Conservation (phyloP, 2,888 invertebrate species). For the Drosophila lacicola region DNA sequence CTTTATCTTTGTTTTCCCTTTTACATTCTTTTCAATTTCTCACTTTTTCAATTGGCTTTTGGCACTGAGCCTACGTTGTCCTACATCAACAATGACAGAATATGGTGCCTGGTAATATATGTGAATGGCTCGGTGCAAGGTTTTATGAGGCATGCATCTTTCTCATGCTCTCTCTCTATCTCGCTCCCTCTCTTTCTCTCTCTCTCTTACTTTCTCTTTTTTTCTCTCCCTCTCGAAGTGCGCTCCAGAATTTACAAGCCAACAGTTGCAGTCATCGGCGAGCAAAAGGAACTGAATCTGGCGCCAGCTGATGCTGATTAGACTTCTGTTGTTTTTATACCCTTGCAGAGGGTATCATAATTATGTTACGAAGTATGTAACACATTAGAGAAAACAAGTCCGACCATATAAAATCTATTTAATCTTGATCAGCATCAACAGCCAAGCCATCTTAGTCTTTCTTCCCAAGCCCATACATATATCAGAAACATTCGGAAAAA, state of each 20-base stretch:
- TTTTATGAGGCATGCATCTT: conserved; percentile 53
- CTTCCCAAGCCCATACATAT: no score
- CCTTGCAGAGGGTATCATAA: background rate
- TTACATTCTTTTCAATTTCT: background rate
- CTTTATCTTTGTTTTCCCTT: background rate
- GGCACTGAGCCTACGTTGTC: conserved; percentile 3
- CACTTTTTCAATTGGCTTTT: conserved; percentile 3
- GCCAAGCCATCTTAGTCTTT: no score
- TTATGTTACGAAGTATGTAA: no score
- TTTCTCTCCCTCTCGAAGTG: background rate
- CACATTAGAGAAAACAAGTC: no score
- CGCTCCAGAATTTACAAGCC: conserved; percentile 57
- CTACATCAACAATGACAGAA: conserved; percentile 13
- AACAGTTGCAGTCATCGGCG: conserved; percentile 34
- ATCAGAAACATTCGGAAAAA: no score
- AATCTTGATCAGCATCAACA: no score
- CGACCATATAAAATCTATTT: no score
- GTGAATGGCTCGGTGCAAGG: conserved; percentile 39
- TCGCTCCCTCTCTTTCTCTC: background rate
- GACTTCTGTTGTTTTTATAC: conserved; percentile 17
- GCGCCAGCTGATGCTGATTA: conserved; percentile 48
- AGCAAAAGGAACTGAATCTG: conserved; percentile 26
- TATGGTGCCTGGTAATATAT: conserved; percentile 53
- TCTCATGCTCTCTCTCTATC: background rate
- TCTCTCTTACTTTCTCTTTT: background rate